Base-by-base conservation (phyloP, 2,888 invertebrate species). In the Lymantria monacha region DNA sequence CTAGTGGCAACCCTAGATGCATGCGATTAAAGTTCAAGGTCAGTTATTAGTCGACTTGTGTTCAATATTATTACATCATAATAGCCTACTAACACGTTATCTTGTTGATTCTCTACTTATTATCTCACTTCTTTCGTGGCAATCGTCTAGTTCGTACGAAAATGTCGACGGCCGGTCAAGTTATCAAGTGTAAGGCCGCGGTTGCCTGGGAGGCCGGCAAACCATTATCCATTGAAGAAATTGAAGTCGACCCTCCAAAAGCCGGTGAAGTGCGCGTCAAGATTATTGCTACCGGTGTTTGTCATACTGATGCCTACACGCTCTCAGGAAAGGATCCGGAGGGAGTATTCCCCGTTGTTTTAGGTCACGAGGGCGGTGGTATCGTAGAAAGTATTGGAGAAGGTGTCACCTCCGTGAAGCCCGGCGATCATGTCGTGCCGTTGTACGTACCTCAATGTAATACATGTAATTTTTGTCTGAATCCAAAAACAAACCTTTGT, bases 341-440 rank as follows among this genome's bases (percentile, higher is more conserved):
- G 85, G 98, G 98, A 7, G 87, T 95, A 11, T 98, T 98, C 72
- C 99, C 99, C 0, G 96, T 96, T 3, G 91, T 99, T 63, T 92
- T 99, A 44, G 99, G 99, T 0, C 99, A 99, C 75, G 99, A 99
- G 88, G 99, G 99, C 36, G 96, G 95, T 50, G 99, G 99, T 37
- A 93, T 99, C 69, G 98, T 99, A n/a, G 99, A 99, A 84, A 98
- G 98, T 83, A 93, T 99, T 45, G 99, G 99, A 0, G 95, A 96
- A 73, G 97, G 96, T 13, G 99, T 99, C 0, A 97, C 96, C 0
- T 93, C 94, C 46, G 96, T 98, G 38, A 93, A 96, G 73, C 93
- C 95, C 37, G 98, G 98, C 80, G 99, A 99, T 83, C 97, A 98
- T 87, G 99, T 99, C n/a, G 94, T 99, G 59, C 99, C 99, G 0